These are phyloP conservation scores for Drosophila limbata DNA, from an alignment of 2,888 invertebrate genomes.

Conservation along the genomic window DNA sequence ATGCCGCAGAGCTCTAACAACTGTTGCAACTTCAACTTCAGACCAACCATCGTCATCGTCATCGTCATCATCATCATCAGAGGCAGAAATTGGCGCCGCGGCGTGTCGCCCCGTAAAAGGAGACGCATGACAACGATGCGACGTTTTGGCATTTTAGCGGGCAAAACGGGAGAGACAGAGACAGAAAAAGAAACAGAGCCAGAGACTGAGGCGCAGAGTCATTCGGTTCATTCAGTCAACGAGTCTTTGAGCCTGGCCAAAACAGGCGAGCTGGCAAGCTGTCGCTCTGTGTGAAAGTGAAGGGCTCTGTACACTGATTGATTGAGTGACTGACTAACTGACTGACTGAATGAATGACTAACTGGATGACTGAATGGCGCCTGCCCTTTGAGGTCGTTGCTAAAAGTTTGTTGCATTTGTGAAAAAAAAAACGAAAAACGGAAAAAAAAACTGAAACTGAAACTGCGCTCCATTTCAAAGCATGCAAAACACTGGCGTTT, in stretches of 20 bases:
- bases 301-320: slow-evolving; percentile 53
- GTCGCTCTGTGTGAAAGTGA: slow-evolving; percentile 65
- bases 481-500: slow-evolving; percentile 62
- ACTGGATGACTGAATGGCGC: slow-evolving; percentile 16
- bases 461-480: slow-evolving; percentile 32
- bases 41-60: slow-evolving; percentile 26
- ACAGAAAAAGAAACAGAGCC: too few relatives aligned
- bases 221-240: slow-evolving; percentile 43
- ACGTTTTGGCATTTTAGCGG: slow-evolving; percentile 61
- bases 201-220: slow-evolving; percentile 24
- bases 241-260: slow-evolving; percentile 45
- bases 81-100: slow-evolving; percentile 48
- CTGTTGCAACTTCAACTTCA: slow-evolving; percentile 34
- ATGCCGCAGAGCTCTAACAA: slow-evolving; percentile 21
- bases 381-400: slow-evolving; percentile 16
- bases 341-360: slow-evolving; percentile 19
- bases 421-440: neutral
- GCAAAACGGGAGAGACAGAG: neutral
- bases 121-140: slow-evolving; percentile 56
- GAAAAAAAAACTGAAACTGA: slow-evolving; percentile 11
- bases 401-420: slow-evolving; percentile 11
- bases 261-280: slow-evolving; percentile 30
- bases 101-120: slow-evolving; percentile 60
- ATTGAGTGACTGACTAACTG: slow-evolving; percentile 29
- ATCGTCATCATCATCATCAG: slow-evolving; percentile 20